These are phyloP conservation scores for Philotrypesis tridentata DNA, from an alignment of 1,140 invertebrate species.

Conservation along the genomic window DNA sequence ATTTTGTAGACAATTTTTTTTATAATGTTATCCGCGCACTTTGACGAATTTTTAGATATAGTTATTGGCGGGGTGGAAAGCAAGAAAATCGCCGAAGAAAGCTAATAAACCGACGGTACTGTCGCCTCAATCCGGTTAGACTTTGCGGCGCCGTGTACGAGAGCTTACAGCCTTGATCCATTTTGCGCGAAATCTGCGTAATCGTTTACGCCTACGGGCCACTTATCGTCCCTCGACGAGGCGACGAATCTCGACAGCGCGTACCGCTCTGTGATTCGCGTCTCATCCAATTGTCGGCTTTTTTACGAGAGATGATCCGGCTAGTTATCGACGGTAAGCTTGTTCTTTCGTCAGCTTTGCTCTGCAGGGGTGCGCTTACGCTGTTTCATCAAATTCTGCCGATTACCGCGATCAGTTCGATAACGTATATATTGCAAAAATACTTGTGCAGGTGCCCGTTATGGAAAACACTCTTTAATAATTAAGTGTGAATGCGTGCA, in stretches of 20 bases:
- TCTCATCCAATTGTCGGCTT: neutral
- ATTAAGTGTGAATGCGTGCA: no score
- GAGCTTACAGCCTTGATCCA: constrained; percentile 50
- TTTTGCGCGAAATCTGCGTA: constrained; percentile 63
- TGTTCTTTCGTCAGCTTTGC: neutral
- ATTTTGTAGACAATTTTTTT: no score
- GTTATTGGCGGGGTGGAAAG: no score
- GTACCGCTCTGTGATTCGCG: no score
- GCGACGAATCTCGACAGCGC: neutral
- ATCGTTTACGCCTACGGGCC: constrained; percentile 54
- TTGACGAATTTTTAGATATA: no score
- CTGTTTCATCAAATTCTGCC: neutral
- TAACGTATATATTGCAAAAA: no score
- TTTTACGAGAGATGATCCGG: neutral
- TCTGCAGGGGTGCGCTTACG: neutral
- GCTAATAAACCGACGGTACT: constrained; percentile 9
- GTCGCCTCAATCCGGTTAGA: constrained; percentile 24
- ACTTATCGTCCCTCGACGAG: constrained; percentile 17
- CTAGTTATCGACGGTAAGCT: neutral
- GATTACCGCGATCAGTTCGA: no score
- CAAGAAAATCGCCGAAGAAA: neutral
- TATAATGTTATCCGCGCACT: no score
- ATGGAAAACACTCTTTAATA: no score
- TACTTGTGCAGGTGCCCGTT: no score
- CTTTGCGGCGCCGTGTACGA: neutral